These are phyloP conservation scores for Lampropteryx suffumata DNA, from an alignment of 2,888 invertebrate species.

Conservation along the genomic window DNA sequence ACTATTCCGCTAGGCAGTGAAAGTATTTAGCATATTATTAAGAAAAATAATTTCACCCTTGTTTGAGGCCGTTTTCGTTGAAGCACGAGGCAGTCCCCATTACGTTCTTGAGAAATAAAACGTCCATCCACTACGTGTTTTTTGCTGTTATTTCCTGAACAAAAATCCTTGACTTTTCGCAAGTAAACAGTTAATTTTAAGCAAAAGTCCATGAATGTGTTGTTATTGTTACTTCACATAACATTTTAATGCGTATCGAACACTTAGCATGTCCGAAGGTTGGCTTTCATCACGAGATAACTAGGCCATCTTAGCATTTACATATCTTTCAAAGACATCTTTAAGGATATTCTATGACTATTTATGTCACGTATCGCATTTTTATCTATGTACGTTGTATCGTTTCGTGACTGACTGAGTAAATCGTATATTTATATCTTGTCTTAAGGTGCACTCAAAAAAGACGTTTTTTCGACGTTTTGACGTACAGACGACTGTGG, in stretches of 20 bases:
- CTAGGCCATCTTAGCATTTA: slow-evolving; percentile 8
- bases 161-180: slow-evolving; percentile 3
- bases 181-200: background rate
- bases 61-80: no score
- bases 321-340: slow-evolving; percentile 21
- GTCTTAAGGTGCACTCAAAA: no score
- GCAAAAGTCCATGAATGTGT: background rate
- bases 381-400: background rate
- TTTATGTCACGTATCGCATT: background rate
- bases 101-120: no score
- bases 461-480: no score
- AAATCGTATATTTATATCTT: no score
- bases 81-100: no score
- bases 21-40: no score
- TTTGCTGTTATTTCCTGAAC: background rate
- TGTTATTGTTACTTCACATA: slow-evolving; percentile 10
- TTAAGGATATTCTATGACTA: background rate
- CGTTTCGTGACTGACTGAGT: no score
- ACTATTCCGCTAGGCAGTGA: background rate
- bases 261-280: slow-evolving; percentile 15
- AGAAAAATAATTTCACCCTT: no score
- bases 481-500: no score
- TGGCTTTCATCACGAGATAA: slow-evolving; percentile 19
- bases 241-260: slow-evolving; percentile 9
- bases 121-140: background rate